Percentiles rank a stretch among this genome's conserved stretches.
phyloP scores from a whole-genome alignment of 2,113 vertebrate species.

The Mixornis gularis region DNA sequence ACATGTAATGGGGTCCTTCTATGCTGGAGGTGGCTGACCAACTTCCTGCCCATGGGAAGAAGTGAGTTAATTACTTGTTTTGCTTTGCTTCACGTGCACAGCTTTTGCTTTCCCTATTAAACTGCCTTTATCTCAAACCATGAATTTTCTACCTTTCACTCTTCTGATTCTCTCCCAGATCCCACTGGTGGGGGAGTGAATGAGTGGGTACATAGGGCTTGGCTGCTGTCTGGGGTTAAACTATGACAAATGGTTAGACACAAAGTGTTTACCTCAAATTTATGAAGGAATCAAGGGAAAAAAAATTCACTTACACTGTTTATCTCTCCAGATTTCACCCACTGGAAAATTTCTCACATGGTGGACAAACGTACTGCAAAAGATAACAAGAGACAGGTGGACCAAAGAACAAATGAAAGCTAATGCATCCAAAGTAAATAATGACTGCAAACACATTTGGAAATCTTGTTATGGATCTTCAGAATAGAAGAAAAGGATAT shows the following conservation, averaged over 20 bases:
- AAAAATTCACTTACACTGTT: background rate
- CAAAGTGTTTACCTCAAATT: background rate
- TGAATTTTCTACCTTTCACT: background rate
- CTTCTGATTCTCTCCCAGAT: background rate
- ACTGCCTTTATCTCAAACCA: background rate
- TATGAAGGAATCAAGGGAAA: background rate
- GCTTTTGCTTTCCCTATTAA: background rate
- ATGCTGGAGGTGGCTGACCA: background rate
- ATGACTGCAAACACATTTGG: background rate
- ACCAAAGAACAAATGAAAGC: background rate
- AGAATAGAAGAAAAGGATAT: background rate
- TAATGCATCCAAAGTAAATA: background rate
- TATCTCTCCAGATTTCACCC: background rate
- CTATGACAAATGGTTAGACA: background rate
- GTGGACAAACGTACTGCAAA: background rate
- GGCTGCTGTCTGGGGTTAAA: background rate
- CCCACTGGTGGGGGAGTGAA: no score
- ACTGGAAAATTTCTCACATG: background rate
- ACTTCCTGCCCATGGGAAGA: background rate
- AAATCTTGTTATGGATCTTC: background rate
- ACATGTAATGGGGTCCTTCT: background rate
- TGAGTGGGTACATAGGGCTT: accelerated
- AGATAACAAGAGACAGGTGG: background rate
- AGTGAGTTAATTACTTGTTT: background rate
- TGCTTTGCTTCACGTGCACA: background rate